phyloP scores from a whole-genome alignment of 2,113 vertebrate genomes.

The Dolichotis patagonum region DNA sequence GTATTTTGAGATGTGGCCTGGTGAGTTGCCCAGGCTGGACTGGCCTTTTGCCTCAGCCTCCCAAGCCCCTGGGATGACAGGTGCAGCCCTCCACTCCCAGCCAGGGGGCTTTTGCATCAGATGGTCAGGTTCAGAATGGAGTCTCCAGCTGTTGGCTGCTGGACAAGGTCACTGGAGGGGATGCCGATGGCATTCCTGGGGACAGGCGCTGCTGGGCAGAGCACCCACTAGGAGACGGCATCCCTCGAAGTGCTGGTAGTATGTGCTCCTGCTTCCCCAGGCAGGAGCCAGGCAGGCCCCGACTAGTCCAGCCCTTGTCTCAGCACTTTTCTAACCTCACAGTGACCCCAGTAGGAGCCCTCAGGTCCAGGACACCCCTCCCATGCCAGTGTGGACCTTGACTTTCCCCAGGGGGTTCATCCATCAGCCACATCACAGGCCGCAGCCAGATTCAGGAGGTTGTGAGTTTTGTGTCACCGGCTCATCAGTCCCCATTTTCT shows the following conservation, averaged over 20 bases:
- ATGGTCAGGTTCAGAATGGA: neutral
- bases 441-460: neutral
- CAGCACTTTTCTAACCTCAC: neutral
- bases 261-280: no score
- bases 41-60: neutral
- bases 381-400: neutral
- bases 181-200: neutral
- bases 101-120: neutral
- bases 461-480: neutral
- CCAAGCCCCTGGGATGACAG: neutral
- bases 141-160: neutral
- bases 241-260: neutral
- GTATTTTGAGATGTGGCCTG: neutral
- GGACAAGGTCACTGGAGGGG: neutral
- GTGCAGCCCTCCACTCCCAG: neutral
- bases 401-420: neutral
- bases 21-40: neutral
- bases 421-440: neutral
- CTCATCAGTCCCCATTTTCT: slow-evolving; percentile 12
- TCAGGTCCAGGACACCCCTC: neutral
- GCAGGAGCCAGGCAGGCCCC: no score
- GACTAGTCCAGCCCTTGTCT: neutral
- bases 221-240: neutral
- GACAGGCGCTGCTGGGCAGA: neutral
- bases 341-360: neutral